Percentiles rank a stretch among this genome's conserved stretches.
Evolutionary conservation across 2,888 invertebrate species (phyloP).

Genomic region (Trichopria drosophilae): DNA sequence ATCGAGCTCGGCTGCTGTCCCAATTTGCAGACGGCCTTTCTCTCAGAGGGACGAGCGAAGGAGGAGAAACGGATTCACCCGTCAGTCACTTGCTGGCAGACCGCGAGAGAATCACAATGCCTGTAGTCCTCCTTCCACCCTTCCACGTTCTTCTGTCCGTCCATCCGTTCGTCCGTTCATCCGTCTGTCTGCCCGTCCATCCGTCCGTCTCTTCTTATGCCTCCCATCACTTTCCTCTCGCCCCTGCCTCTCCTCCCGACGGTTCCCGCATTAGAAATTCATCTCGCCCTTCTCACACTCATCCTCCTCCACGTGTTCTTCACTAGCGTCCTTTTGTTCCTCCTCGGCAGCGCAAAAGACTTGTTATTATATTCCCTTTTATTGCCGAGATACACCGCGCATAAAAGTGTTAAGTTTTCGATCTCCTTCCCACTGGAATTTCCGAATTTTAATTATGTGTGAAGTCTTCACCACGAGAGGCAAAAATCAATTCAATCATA

Average conservation of each 20-base stretch:
- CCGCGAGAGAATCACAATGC: slow-evolving; percentile 37
- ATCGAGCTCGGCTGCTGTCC: too few species aligned
- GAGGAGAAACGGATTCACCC: slow-evolving; percentile 53
- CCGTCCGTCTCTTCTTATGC: slow-evolving; percentile 54
- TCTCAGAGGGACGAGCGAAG: slow-evolving; percentile 25
- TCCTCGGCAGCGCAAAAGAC: slow-evolving; percentile 32
- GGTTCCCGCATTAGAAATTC: slow-evolving; percentile 48
- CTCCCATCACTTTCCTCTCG: slow-evolving; percentile 51
- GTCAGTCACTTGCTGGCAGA: slow-evolving; percentile 55
- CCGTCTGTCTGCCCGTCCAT: slow-evolving; percentile 50
- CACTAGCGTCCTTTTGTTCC: slow-evolving; percentile 23
- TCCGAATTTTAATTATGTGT: too few species aligned
- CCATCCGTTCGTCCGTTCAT: slow-evolving; percentile 41
- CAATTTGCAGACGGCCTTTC: slow-evolving; percentile 26
- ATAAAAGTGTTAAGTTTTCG: too few species aligned
- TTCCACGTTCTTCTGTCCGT: slow-evolving; percentile 35
- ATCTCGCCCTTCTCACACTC: slow-evolving; percentile 38
- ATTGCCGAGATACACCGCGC: slow-evolving; percentile 37
- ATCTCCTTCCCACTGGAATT: too few species aligned
- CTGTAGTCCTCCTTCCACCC: slow-evolving; percentile 36
- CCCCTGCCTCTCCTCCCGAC: slow-evolving; percentile 44
- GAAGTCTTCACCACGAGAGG: too few species aligned
- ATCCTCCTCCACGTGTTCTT: slow-evolving; percentile 44
- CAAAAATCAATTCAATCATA: too few species aligned
- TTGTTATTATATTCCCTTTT: slow-evolving; percentile 42